Percentiles rank a stretch among this genome's conserved stretches.
These are phyloP conservation scores for Hyphantria cunea DNA, from an alignment of 1,140 invertebrate species.

Conservation along the genomic window DNA sequence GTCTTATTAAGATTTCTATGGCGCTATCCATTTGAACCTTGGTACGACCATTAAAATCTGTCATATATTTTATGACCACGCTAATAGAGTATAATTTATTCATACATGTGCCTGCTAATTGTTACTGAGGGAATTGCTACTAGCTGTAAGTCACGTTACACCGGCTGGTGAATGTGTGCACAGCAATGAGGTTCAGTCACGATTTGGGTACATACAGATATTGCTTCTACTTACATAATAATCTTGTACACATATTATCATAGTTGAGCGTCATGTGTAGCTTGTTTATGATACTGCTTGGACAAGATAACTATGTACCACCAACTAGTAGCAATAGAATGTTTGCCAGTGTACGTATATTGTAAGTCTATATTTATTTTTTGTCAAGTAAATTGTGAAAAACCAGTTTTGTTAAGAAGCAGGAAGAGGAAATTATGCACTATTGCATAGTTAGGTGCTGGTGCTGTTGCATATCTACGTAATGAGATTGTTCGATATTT, in stretches of 20 bases:
- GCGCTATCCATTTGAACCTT: constrained; percentile 2
- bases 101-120: constrained; percentile 6
- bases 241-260: neutral
- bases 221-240: neutral
- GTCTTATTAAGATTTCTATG: neutral
- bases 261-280: constrained; percentile 19
- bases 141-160: no score
- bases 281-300: constrained; percentile 43
- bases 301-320: constrained; percentile 33
- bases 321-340: constrained; percentile 7
- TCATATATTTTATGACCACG: constrained; percentile 10
- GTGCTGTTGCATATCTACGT: no score
- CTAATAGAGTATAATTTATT: constrained; percentile 21
- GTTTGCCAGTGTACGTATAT: constrained; percentile 5
- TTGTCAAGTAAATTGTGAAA: no score
- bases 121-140: neutral
- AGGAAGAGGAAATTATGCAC: no score
- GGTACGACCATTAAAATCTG: constrained; percentile 7
- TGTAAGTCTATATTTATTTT: no score
- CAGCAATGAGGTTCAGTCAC: constrained; percentile 14
- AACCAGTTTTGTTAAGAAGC: no score
- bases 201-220: constrained; percentile 1
- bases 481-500: no score
- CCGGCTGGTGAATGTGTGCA: neutral
- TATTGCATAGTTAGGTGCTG: no score